A percentile compares a stretch with the other conserved stretches of the same genome.
These are phyloP conservation scores for Drosophila limbata DNA, from an alignment of 2,888 invertebrate genomes.

Conservation along the genomic window DNA sequence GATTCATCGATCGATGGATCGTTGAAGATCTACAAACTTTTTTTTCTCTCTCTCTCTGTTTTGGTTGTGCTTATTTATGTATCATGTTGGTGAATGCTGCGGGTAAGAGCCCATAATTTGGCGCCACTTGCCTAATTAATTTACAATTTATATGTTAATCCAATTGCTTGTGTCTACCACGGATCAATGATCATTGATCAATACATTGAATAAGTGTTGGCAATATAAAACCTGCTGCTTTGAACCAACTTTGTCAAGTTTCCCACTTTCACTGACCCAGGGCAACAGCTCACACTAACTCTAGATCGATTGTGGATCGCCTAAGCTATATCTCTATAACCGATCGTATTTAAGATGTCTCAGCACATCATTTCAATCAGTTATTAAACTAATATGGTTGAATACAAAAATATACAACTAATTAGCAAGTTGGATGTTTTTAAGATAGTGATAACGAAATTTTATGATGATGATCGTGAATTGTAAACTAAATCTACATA, in stretches of 20 bases:
- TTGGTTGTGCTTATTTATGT: conserved; percentile 53
- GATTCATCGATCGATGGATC: conserved; percentile 53
- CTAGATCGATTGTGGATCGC: neutral
- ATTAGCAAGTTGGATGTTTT: conserved; percentile 3
- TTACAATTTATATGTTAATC: conserved; percentile 79
- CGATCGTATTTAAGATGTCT: neutral
- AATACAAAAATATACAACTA: conserved; percentile 9
- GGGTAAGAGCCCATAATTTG: conserved; percentile 70
- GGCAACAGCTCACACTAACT: conserved; percentile 2
- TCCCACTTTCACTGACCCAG: conserved; percentile 49
- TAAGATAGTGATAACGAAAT: conserved; percentile 16
- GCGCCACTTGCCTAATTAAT: conserved; percentile 76
- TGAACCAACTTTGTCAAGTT: conserved; percentile 32
- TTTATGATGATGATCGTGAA: conserved; percentile 24
- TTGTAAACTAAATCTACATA: conserved; percentile 1
- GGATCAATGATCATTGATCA: conserved; percentile 50
- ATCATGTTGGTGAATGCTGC: conserved; percentile 50
- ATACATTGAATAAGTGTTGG: conserved; percentile 18
- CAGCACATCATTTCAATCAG: conserved; percentile 36
- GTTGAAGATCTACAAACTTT: conserved; percentile 40
- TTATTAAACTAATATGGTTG: conserved; percentile 10
- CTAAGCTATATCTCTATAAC: neutral
- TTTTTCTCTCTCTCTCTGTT: conserved; percentile 10
- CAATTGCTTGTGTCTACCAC: conserved; percentile 57
- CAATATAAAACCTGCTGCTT: conserved; percentile 14